phyloP scores from a whole-genome alignment of 2,888 invertebrate species.

The Orthosia cruda region DNA sequence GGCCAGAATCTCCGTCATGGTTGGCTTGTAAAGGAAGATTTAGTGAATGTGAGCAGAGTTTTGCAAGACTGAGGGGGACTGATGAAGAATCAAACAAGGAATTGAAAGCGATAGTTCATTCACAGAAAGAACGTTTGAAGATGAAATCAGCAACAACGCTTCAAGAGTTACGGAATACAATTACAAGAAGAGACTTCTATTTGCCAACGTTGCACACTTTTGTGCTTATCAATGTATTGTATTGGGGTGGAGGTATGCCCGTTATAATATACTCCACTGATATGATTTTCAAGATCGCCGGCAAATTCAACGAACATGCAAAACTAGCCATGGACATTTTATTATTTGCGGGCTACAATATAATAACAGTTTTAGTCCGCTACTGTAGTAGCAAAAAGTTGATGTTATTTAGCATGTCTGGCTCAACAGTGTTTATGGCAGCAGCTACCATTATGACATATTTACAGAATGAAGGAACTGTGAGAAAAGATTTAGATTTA shows the following conservation, averaged over 20 bases:
- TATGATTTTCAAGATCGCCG: conserved; percentile 51
- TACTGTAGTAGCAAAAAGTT: conserved; percentile 57
- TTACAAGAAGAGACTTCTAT: conserved; percentile 47
- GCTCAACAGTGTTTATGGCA: conserved; percentile 51
- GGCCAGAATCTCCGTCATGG: conserved; percentile 68
- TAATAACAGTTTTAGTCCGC: conserved; percentile 36
- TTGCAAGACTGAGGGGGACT: conserved; percentile 54
- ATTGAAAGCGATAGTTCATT: conserved; percentile 41
- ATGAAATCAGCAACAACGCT: background rate
- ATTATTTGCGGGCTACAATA: conserved; percentile 41
- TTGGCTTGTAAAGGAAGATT: conserved; percentile 58
- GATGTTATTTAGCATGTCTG: conserved; percentile 49
- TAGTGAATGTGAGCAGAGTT: conserved; percentile 53
- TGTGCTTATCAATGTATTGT: conserved; percentile 41
- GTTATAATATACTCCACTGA: conserved; percentile 50
- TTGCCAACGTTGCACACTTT: conserved; percentile 50
- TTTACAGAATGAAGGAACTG: conserved; percentile 35
- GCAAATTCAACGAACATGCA: conserved; percentile 16
- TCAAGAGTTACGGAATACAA: conserved; percentile 14
- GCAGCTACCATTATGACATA: conserved; percentile 35
- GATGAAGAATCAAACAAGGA: conserved; percentile 58
- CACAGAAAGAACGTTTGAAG: conserved; percentile 35
- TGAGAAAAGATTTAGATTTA: conserved; percentile 29
- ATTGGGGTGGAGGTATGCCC: conserved; percentile 56
- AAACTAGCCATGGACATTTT: conserved; percentile 50